Conservation (phyloP, 2,113 vertebrate genomes). For the Sorex fumeus region DNA sequence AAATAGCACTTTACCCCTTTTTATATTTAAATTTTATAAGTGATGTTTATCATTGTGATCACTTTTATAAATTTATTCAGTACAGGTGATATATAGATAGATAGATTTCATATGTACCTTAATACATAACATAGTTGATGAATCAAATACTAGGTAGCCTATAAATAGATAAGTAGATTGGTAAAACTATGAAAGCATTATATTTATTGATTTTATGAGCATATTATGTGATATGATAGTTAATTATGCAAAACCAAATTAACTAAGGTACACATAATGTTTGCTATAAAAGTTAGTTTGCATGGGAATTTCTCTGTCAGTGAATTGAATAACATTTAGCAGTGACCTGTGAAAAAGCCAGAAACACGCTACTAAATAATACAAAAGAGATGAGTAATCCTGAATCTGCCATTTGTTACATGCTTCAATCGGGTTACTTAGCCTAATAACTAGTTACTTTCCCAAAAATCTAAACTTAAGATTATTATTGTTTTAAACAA, state of each 20-base stretch:
- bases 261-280: constrained; percentile 59
- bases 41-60: not conserved
- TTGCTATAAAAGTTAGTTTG: constrained; percentile 68
- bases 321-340: not conserved
- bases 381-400: not conserved
- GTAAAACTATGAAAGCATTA: not conserved
- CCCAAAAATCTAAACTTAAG: constrained; percentile 8
- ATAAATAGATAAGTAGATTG: not conserved
- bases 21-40: not conserved
- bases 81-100: not conserved
- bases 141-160: not conserved
- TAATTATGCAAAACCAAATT: constrained; percentile 76
- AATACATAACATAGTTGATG: not conserved
- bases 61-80: constrained; percentile 37
- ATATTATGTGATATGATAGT: constrained; percentile 30
- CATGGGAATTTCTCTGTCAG: constrained; percentile 69
- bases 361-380: no score
- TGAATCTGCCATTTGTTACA: not conserved
- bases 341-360: not conserved
- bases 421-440: not conserved
- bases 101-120: not conserved
- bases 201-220: constrained; percentile 3
- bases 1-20: not conserved
- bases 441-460: not conserved
- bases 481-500: constrained; percentile 9